Evolutionary conservation across 1,140 invertebrate genomes (phyloP), one percentile per base, ranked within the genome.

Genomic region (Papilio aristodemus): DNA sequence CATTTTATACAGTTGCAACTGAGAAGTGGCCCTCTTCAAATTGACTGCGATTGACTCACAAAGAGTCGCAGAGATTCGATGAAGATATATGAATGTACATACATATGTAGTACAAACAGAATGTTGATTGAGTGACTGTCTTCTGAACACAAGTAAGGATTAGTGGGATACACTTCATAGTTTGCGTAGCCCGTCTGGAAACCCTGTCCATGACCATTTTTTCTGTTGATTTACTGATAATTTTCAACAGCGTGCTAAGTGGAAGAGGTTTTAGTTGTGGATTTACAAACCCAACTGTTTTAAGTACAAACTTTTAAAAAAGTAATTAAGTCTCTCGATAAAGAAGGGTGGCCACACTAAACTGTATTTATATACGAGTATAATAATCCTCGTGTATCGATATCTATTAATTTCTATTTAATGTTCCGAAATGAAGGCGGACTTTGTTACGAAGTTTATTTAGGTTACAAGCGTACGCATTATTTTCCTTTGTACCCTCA

Each of bases 401-500:
- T 54, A 54, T 25, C 46, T 54, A 22, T 54, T 54, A 54, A 54
- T 54, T 54, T 54, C 46, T 22, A 7, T 54, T 54, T 54, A 54
- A 54, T 54, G 46, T 54, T 22, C 9, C 19, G 46, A 54, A 54
- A 13, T 14, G 43, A 46, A n/a, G n/a, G n/a, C n/a, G n/a, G 46
- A 10, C 46, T 54, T 54, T 54, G 46, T 54, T 54, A 54, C 46
- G 22, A 54, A 54, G 46, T 54, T 54, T 54, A 54, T 54, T 54
- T 25, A 54, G 19, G 46, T 54, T 43, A 43, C 41, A 25, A 8
- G 19, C 19, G 46, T 54, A 54, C n/a, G 46, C 46, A 54, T 22
- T 46, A 46, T 46, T 54, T 54, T 54, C 46, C 46, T 54, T 54
- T 54, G 46, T 54, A 54, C 19, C 46, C 46, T 54, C 46, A 54